These are phyloP conservation scores for Spicauda simplicius DNA, from an alignment of 2,888 invertebrate genomes.

Conservation along the genomic window DNA sequence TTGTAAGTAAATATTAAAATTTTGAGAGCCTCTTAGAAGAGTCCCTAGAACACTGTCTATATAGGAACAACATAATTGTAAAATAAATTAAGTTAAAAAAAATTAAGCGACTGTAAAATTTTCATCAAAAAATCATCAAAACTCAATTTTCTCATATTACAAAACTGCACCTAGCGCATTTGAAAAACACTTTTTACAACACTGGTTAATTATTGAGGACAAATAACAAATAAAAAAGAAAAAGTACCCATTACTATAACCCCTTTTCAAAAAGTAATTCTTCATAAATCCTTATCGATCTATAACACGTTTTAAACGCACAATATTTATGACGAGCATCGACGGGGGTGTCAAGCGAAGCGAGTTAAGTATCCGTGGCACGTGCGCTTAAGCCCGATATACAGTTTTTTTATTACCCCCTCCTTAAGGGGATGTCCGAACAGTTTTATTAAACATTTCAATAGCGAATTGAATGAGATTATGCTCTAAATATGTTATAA, in stretches of 20 bases:
- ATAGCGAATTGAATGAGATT: conserved; percentile 17
- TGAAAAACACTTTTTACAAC: too few species aligned
- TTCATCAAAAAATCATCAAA: too few species aligned
- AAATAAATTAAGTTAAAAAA: too few species aligned
- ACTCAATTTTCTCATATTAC: too few species aligned
- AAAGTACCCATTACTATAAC: not conserved
- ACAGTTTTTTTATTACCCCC: conserved; percentile 71
- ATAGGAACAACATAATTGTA: too few species aligned
- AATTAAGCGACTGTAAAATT: too few species aligned
- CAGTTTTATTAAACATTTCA: conserved; percentile 52
- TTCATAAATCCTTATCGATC: conserved; percentile 36
- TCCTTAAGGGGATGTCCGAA: conserved; percentile 40
- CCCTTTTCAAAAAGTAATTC: not conserved
- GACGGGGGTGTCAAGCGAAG: conserved; percentile 68
- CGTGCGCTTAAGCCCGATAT: conserved; percentile 63
- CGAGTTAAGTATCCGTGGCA: conserved; percentile 74
- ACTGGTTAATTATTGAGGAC: too few species aligned
- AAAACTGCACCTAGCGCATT: too few species aligned
- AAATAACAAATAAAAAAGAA: too few species aligned
- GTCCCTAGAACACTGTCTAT: too few species aligned
- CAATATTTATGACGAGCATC: conserved; percentile 35
- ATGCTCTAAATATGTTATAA: conserved; percentile 22
- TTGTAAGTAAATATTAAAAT: too few species aligned
- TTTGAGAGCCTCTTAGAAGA: too few species aligned
- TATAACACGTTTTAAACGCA: conserved; percentile 32